Conservation (phyloP, 2,888 invertebrate species). For the Pristionchus arcanus region DNA sequence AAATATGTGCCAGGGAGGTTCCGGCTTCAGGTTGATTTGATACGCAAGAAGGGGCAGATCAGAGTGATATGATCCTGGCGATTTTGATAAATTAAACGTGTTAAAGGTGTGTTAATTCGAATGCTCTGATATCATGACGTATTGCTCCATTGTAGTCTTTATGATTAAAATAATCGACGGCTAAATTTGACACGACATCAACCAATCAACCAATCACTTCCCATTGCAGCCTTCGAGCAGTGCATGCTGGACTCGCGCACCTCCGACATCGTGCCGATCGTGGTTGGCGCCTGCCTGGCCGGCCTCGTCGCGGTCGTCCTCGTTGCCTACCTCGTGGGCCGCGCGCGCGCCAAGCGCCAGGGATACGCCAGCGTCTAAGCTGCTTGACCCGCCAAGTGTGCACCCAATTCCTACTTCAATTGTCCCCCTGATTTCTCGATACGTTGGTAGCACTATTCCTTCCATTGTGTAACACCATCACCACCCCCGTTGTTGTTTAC, state of each 20-base stretch:
- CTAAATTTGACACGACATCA: too few relatives aligned
- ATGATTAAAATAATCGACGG: too few relatives aligned
- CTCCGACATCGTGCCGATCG: constrained; percentile 93
- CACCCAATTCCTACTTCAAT: not conserved
- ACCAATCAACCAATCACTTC: not conserved
- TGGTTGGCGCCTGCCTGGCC: constrained; percentile 94
- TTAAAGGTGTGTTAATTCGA: too few relatives aligned
- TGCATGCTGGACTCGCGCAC: constrained; percentile 74
- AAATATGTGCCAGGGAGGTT: too few relatives aligned
- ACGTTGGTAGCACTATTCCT: not conserved
- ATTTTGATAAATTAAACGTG: too few relatives aligned
- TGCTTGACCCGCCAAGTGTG: not conserved
- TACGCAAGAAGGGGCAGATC: too few relatives aligned
- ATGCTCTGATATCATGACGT: too few relatives aligned
- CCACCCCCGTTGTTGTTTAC: constrained; percentile 11
- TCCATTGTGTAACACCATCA: not conserved
- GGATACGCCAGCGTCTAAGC: constrained; percentile 76
- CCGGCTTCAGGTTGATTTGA: too few relatives aligned
- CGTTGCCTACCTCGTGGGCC: constrained; percentile 92
- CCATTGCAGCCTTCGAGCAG: constrained; percentile 67
- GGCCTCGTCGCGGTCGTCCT: constrained; percentile 93
- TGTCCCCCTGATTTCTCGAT: not conserved
- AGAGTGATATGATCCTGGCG: too few relatives aligned
- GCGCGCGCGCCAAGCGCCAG: constrained; percentile 83
- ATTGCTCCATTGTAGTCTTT: too few relatives aligned